A percentile compares a stretch with the other conserved stretches of the same genome.
Conservation (phyloP, 2,113 vertebrate genomes). For the Rhinolophus sinicus region DNA sequence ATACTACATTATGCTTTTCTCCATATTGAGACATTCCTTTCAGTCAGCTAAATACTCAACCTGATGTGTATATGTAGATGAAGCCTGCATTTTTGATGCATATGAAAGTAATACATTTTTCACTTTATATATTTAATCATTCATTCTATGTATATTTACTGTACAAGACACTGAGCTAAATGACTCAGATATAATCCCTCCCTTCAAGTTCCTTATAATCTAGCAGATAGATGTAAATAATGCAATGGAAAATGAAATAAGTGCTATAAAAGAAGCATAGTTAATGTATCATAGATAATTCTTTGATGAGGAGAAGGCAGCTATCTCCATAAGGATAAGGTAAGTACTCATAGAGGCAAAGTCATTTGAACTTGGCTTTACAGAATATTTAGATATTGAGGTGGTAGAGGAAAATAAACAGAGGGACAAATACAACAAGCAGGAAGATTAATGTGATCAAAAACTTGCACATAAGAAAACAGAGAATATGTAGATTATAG, state of each 20-base stretch:
- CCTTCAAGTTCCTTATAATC: slow-evolving; percentile 31
- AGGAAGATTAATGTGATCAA: neutral
- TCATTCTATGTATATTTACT: neutral
- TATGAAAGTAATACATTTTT: neutral
- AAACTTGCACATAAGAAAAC: neutral
- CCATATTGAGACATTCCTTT: neutral
- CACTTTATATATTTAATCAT: neutral
- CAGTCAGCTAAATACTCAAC: slow-evolving; percentile 10
- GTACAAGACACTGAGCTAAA: neutral
- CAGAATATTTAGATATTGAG: neutral
- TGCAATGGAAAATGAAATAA: neutral
- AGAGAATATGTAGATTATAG: neutral
- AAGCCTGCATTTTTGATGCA: neutral
- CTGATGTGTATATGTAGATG: neutral
- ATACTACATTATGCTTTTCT: neutral
- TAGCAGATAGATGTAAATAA: neutral
- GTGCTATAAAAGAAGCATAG: neutral
- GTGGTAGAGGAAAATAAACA: neutral
- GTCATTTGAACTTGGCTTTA: neutral
- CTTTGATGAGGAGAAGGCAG: neutral
- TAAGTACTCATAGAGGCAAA: neutral
- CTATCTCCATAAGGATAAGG: neutral
- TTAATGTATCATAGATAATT: neutral
- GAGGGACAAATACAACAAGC: neutral
- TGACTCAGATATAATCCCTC: neutral